phyloP scores from a whole-genome alignment of 2,797 vertebrate species.

The Acrossocheilus fasciatus region DNA sequence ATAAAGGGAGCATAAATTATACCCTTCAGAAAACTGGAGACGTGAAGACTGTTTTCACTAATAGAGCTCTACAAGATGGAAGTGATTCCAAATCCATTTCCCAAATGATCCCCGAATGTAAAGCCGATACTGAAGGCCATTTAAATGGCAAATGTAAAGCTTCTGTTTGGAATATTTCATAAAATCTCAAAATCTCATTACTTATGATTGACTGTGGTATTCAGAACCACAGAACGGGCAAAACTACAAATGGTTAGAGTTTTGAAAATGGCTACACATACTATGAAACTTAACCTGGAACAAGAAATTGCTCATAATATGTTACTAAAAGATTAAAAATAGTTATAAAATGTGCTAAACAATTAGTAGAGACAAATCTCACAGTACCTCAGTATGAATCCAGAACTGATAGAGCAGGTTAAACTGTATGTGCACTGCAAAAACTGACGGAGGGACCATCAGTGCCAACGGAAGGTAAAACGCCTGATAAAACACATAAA shows the following conservation, averaged over 20 bases:
- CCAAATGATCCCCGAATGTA: conserved; percentile 73
- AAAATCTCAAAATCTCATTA: conserved; percentile 82
- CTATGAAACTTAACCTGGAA: not conserved
- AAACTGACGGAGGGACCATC: conserved; percentile 86
- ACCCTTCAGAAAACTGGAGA: conserved; percentile 76
- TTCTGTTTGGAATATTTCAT: conserved; percentile 83
- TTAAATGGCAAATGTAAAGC: conserved; percentile 71
- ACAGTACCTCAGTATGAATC: conserved; percentile 94
- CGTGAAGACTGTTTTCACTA: conserved; percentile 78
- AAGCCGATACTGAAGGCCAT: conserved; percentile 73
- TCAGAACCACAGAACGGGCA: conserved; percentile 39
- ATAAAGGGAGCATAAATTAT: conserved; percentile 81
- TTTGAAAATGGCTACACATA: not conserved
- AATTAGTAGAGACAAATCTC: not conserved
- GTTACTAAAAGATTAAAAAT: not conserved
- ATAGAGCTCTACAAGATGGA: conserved; percentile 79
- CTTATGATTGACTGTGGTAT: conserved; percentile 77
- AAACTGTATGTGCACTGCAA: conserved; percentile 91
- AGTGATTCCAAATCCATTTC: conserved; percentile 74
- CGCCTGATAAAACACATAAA: conserved; percentile 73
- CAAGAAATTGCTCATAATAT: not conserved
- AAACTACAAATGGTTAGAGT: conserved; percentile 9
- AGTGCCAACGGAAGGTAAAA: conserved; percentile 92
- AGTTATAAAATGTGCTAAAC: not conserved
- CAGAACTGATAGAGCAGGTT: conserved; percentile 97